A percentile compares a stretch with the other conserved stretches of the same genome.
These are phyloP conservation scores for Alosa sapidissima DNA, from an alignment of 2,797 vertebrate species.

Conservation along the genomic window DNA sequence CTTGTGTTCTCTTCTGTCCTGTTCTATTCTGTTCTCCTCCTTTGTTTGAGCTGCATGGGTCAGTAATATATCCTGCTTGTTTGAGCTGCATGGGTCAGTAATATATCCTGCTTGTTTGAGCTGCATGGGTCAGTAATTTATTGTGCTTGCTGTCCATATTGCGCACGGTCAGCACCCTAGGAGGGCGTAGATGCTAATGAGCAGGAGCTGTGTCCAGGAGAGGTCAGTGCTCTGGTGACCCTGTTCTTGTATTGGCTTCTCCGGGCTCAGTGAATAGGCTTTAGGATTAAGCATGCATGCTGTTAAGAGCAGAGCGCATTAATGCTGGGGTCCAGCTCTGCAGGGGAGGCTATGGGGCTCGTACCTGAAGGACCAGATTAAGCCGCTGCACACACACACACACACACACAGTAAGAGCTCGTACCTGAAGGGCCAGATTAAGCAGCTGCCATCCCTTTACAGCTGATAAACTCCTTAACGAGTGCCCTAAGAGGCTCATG, in stretches of 20 bases:
- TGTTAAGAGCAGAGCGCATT: conserved; percentile 36
- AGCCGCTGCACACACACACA: no score
- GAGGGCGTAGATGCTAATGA: neutral
- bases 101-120: no score
- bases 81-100: no score
- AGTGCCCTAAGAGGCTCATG: conserved; percentile 30
- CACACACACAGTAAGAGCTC: neutral
- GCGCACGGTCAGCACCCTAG: neutral
- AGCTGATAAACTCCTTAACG: conserved; percentile 44
- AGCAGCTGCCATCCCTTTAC: conserved; percentile 43
- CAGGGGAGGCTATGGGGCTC: no score
- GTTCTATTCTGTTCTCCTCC: neutral
- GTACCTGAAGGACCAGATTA: no score
- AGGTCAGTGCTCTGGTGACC: neutral
- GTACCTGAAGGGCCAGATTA: conserved; percentile 35
- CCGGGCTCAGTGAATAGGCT: conserved; percentile 18
- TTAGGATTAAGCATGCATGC: conserved; percentile 37
- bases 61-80: no score
- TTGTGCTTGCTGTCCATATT: neutral
- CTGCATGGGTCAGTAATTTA: no score
- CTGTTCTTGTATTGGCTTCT: conserved; percentile 32
- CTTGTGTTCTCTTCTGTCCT: neutral
- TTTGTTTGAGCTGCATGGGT: no score
- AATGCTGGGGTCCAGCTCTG: conserved; percentile 29
- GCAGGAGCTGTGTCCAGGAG: neutral